phyloP scores from a whole-genome alignment of 1,140 invertebrate species.

The Trichogramma pretiosum region DNA sequence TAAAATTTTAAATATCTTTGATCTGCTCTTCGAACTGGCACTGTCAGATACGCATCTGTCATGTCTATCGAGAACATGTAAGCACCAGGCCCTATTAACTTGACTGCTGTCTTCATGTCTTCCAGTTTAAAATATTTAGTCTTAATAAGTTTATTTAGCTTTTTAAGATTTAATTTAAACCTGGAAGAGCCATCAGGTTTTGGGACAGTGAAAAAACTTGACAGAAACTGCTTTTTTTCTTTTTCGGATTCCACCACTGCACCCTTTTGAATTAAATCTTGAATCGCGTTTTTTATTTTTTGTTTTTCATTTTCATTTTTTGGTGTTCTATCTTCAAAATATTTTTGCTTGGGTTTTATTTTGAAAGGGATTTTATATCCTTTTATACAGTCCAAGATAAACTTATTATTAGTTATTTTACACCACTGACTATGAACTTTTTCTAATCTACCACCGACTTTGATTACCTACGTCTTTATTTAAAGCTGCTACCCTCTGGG shows the following conservation, averaged over 20 bases:
- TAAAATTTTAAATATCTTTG: slow-evolving; percentile 25
- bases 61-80: slow-evolving; percentile 11
- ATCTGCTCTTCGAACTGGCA: slow-evolving; percentile 14
- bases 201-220: background rate
- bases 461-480: background rate
- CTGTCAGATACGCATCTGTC: slow-evolving; percentile 22
- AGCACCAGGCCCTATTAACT: background rate
- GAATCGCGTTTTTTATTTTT: background rate
- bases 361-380: slow-evolving; percentile 2
- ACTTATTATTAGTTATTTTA: background rate
- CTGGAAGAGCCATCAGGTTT: background rate
- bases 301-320: background rate
- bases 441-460: slow-evolving; percentile 1
- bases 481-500: background rate
- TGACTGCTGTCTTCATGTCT: background rate
- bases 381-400: background rate
- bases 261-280: background rate
- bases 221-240: background rate
- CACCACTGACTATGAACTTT: background rate
- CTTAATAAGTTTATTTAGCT: background rate
- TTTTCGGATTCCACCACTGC: background rate
- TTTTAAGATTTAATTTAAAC: slow-evolving; percentile 1
- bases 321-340: background rate
- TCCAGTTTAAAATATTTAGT: slow-evolving; percentile 4
- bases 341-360: background rate